phyloP scores from a whole-genome alignment of 2,113 vertebrate species.

The Vimba vimba region DNA sequence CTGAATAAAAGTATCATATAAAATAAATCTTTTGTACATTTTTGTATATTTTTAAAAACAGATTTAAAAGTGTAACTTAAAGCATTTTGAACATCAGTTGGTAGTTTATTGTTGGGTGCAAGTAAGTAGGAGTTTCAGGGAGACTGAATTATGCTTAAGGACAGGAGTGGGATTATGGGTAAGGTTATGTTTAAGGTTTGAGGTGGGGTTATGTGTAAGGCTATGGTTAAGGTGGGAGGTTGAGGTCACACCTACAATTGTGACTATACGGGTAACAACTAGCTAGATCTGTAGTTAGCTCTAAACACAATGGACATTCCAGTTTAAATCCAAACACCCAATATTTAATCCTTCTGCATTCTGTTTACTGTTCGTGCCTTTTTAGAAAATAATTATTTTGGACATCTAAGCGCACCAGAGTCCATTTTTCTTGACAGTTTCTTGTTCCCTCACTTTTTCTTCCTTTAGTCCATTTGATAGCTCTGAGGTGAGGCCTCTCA shows the following conservation, averaged over 20 bases:
- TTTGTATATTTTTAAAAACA: background rate
- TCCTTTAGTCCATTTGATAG: constrained; percentile 85
- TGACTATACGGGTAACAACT: background rate
- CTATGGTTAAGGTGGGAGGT: background rate
- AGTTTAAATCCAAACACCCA: constrained; percentile 36
- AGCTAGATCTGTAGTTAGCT: background rate
- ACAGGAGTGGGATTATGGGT: background rate
- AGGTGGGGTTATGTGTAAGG: background rate
- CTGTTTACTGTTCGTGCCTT: background rate
- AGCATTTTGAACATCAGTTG: background rate
- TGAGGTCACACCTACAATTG: background rate
- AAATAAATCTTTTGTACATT: background rate
- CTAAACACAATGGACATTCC: background rate
- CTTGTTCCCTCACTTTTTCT: constrained; percentile 35
- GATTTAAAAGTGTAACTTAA: background rate
- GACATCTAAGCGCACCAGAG: background rate
- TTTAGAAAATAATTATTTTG: background rate
- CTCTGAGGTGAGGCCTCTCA: constrained; percentile 75
- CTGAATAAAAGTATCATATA: background rate
- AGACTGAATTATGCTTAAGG: background rate
- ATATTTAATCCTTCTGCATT: constrained; percentile 18
- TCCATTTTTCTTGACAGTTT: background rate
- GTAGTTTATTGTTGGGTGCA: background rate
- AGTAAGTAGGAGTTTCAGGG: background rate
- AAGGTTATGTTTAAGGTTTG: constrained; percentile 15